phyloP scores from a whole-genome alignment of 2,888 invertebrate species.

The Zygogramma bicolorata region DNA sequence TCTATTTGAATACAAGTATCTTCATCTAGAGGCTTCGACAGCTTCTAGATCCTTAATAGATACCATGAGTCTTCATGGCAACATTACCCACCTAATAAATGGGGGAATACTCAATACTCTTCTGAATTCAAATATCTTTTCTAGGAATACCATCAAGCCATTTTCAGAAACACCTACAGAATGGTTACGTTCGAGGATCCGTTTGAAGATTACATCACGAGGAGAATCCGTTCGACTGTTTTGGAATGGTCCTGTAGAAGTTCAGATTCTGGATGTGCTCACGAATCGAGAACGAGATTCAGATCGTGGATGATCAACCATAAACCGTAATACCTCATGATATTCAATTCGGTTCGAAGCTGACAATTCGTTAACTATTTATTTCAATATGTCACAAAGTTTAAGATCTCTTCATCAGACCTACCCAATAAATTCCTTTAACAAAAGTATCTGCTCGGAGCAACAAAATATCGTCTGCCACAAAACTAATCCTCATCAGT shows the following conservation, averaged over 20 bases:
- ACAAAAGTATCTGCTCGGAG: too few relatives aligned
- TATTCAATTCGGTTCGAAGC: background rate
- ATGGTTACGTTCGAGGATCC: constrained; percentile 70
- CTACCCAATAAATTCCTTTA: too few relatives aligned
- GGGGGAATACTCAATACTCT: too few relatives aligned
- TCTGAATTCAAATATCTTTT: constrained; percentile 44
- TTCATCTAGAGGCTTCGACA: too few relatives aligned
- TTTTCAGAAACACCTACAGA: constrained; percentile 67
- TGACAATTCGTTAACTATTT: background rate
- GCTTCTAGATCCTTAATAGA: too few relatives aligned
- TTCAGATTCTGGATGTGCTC: constrained; percentile 68
- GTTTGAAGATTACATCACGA: constrained; percentile 68
- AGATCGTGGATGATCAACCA: constrained; percentile 68
- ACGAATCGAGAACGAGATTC: constrained; percentile 66
- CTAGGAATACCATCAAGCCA: constrained; percentile 66
- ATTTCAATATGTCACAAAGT: too few relatives aligned
- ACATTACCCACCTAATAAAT: too few relatives aligned
- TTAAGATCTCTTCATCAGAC: too few relatives aligned
- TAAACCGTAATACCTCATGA: background rate
- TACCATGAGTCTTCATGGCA: too few relatives aligned
- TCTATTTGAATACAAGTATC: too few relatives aligned
- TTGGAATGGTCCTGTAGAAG: constrained; percentile 72
- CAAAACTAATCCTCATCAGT: too few relatives aligned
- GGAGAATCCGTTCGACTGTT: constrained; percentile 70
- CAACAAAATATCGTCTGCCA: too few relatives aligned